Evolutionary conservation across 1,140 invertebrate genomes (phyloP), one percentile per base, ranked within the genome.

Genomic region (Caenorhabditis remanei): DNA sequence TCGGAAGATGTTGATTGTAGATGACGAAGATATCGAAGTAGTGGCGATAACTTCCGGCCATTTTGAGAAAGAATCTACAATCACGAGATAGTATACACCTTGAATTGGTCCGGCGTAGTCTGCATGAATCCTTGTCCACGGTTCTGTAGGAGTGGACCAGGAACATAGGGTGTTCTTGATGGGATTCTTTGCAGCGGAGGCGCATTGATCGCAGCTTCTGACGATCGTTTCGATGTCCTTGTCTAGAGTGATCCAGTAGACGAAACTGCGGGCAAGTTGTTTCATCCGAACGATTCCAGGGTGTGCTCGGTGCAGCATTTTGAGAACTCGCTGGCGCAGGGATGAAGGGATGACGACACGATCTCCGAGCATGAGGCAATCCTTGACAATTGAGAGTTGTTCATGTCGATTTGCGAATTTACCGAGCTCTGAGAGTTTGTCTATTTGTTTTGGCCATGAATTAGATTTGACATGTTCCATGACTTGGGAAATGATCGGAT

Each of bases 171-270:
- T 14, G 46, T 58, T 65, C 19, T 83, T 40, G 16, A 65, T 48
- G n/a, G 91, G 90, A 1, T 40, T 32, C 58, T 84, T 89, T 24
- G 58, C 24, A 0, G 48, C 48, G 21, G 56, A 16, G 24, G 88
- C 82, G 89, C 94, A 94, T 21, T 91, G 90, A 24, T 90, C 89
- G 88, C 94, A 95, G 11, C 3, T 58, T 40, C 89, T 93, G 93
- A 7, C 93, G 91, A 40, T 90, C 88, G 21, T 88, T 86, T 93
- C 93, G 55, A 94, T 94, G 9, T 94, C 93, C 32, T 88, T 46
- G 87, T 95, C 93, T 0, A 94, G 93, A 4, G 90, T 90, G 14
- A 92, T 93, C 94, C 94, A 95, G 93, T 93, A 95, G 7, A 92
- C 85, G 71, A 90, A 88, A 24, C 79, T 88, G 40, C 91, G 24